Evolutionary conservation across 1,140 invertebrate genomes (phyloP), one percentile per base, ranked within the genome.

Genomic region (Drosophila nigrodunni): DNA sequence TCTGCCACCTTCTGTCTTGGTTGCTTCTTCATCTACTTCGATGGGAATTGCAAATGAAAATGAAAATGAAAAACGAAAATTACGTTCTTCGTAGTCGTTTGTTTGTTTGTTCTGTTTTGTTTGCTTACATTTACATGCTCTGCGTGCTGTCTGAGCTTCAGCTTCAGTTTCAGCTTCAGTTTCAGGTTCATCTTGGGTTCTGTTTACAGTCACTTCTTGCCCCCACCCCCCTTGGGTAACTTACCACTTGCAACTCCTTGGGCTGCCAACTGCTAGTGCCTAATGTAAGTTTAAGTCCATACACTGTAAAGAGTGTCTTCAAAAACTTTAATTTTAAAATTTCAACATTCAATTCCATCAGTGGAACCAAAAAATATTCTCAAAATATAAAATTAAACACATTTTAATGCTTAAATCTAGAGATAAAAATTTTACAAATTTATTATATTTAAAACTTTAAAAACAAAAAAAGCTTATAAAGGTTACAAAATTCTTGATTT

Each of bases 51-150:
- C 6, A 30, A 30, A 64, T 54, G 52, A 25, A 49, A 46, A 15
- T 59, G 52, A 57, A 59, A 62, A 73, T 57, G 62, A 60, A 86
- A 81, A 86, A 30, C 73, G 79, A 83, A 87, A 88, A 88, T 89
- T 88, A 89, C 80, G 74, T 74, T 88, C 67, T 60, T 68, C 65
- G 67, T 59, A 65, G 60, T 49, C 39, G 66, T 77, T 78, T 66
- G 70, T 71, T 74, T 74, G 78, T 70, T 86, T 30, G 25, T 30
- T 30, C 6, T 30, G 25, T 30, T 30, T 30, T 30, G 25, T 30
- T 77, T 82, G 61, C 73, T 58, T 71, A 64, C 68, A 87, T 73
- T 67, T 73, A 76, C 74, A 77, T 79, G 74, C 72, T 74, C 66
- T 69, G 79, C 80, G 76, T 81, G 77, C 69, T 60, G 65, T 61